Evolutionary conservation across 2,797 vertebrate genomes (phyloP).

Genomic region (Mus minutoides): DNA sequence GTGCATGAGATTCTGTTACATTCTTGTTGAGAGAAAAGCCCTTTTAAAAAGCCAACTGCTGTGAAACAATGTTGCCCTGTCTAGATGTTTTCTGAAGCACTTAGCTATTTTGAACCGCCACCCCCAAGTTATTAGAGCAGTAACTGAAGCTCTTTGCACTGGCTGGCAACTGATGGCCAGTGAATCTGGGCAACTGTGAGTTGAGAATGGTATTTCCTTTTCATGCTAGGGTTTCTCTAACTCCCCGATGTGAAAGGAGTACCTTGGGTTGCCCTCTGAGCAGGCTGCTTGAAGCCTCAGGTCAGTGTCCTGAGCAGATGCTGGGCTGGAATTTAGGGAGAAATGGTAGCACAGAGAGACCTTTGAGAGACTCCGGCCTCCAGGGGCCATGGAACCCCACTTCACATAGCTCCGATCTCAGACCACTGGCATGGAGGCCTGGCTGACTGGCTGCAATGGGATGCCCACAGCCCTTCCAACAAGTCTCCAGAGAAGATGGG

Average conservation of each 20-base stretch:
- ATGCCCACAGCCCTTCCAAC: neutral
- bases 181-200: neutral
- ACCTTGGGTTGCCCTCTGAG: neutral
- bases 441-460: neutral
- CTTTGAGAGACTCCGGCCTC: neutral
- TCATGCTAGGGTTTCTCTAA: slow-evolving; percentile 32
- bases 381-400: neutral
- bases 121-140: neutral
- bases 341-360: neutral
- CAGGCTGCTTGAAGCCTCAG: neutral
- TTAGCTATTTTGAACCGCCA: neutral
- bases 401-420: neutral
- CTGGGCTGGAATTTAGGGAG: neutral
- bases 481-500: neutral
- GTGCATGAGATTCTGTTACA: neutral
- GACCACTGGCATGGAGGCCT: neutral
- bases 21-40: slow-evolving; percentile 13
- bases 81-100: slow-evolving; percentile 25
- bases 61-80: neutral
- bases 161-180: slow-evolving; percentile 11
- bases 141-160: neutral
- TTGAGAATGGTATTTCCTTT: slow-evolving; percentile 59
- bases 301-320: neutral
- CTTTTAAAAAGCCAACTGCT: slow-evolving; percentile 31
- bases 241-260: neutral